These are phyloP conservation scores for Naso thynnoides DNA, from an alignment of 2,797 vertebrate genomes.

Conservation along the genomic window DNA sequence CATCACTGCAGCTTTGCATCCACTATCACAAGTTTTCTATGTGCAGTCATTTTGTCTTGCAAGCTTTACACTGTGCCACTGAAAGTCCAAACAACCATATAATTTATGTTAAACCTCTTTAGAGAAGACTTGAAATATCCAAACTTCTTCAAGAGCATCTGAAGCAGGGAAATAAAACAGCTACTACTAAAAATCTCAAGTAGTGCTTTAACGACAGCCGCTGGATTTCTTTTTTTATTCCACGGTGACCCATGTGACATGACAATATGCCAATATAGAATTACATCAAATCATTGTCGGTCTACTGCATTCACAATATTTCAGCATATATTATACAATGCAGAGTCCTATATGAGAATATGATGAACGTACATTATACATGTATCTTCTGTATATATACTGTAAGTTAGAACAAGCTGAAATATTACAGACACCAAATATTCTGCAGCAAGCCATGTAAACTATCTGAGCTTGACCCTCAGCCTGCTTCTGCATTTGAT, in stretches of 20 bases:
- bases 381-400: conserved; percentile 1
- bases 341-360: neutral
- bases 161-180: neutral
- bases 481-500: conserved; percentile 33
- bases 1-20: neutral
- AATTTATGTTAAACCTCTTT: neutral
- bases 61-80: neutral
- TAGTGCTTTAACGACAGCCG: neutral
- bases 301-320: neutral
- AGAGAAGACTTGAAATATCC: neutral
- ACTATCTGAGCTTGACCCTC: conserved; percentile 34
- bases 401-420: neutral
- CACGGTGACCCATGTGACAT: neutral
- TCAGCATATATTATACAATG: neutral
- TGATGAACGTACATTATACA: neutral
- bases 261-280: neutral
- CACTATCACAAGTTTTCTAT: neutral
- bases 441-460: conserved; percentile 13
- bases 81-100: neutral
- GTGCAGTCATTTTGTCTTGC: neutral
- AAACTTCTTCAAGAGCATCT: neutral
- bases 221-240: neutral
- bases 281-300: neutral
- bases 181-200: neutral
- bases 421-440: neutral